These are phyloP conservation scores for Ptychobarbus kaznakovi DNA, from an alignment of 2,797 vertebrate species.

Conservation along the genomic window DNA sequence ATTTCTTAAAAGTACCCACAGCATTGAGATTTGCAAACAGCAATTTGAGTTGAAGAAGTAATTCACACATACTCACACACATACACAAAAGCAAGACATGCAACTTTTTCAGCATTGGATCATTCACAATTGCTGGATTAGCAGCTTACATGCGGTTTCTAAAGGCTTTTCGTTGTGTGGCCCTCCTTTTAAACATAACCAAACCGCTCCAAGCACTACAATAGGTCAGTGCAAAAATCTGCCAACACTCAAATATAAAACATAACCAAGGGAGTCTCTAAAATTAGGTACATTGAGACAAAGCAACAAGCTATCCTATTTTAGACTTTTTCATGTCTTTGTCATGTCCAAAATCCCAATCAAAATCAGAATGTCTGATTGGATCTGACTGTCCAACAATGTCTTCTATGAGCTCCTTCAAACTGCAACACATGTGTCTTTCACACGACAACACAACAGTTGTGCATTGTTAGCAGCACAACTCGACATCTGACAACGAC, in stretches of 20 bases:
- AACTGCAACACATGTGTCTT: not conserved
- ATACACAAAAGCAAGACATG: not conserved
- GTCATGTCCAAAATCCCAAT: not conserved
- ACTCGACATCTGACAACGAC: not conserved
- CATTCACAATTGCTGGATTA: conserved; percentile 44
- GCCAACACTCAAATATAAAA: not conserved
- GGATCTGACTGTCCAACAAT: not conserved
- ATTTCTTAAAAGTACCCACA: conserved; percentile 36
- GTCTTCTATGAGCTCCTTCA: not conserved
- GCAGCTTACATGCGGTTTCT: conserved; percentile 31
- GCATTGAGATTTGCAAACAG: conserved; percentile 32
- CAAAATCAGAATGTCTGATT: not conserved
- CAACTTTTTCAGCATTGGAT: conserved; percentile 28
- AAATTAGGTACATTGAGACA: not conserved
- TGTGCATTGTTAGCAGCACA: not conserved
- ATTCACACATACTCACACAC: conserved; percentile 9
- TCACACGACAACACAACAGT: not conserved
- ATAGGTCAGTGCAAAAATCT: conserved; percentile 8
- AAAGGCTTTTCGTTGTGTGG: conserved; percentile 19
- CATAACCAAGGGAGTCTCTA: not conserved
- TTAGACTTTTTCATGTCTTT: too few species aligned
- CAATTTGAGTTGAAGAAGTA: conserved; percentile 17
- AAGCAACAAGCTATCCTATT: not conserved
- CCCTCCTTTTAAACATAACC: conserved; percentile 29
- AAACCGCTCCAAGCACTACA: not conserved